These are phyloP conservation scores for Syngnathus rostellatus DNA, from an alignment of 2,797 vertebrate genomes.

Conservation along the genomic window DNA sequence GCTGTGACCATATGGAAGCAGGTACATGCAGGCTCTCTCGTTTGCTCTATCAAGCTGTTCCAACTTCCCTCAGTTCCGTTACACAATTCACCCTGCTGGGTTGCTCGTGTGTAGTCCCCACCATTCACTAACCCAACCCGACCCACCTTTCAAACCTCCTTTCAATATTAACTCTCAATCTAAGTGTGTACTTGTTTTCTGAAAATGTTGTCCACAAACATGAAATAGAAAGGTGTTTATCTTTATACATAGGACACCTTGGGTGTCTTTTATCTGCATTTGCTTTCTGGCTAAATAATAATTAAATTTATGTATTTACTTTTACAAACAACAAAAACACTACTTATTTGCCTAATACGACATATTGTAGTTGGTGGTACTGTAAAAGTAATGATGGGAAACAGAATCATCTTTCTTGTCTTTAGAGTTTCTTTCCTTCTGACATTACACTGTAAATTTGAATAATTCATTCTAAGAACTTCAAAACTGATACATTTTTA, in stretches of 20 bases:
- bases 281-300: too few species aligned
- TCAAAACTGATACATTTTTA: too few species aligned
- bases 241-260: background rate
- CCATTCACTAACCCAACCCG: constrained; percentile 28
- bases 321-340: too few species aligned
- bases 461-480: too few species aligned
- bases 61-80: constrained; percentile 45
- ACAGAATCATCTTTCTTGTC: too few species aligned
- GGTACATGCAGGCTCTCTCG: constrained; percentile 53
- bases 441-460: too few species aligned
- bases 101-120: constrained; percentile 32
- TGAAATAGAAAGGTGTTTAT: background rate
- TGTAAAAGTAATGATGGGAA: too few species aligned
- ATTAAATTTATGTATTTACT: too few species aligned
- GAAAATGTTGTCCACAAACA: background rate
- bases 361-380: too few species aligned
- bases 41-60: constrained; percentile 30
- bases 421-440: too few species aligned
- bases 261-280: background rate
- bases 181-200: background rate
- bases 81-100: constrained; percentile 42
- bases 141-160: constrained; percentile 10
- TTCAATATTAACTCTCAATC: background rate
- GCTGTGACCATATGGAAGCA: constrained; percentile 60
- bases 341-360: too few species aligned